Percentiles rank a stretch among this genome's conserved stretches.
phyloP scores from a whole-genome alignment of 1,140 invertebrate species.

The Drosophila arizonae region DNA sequence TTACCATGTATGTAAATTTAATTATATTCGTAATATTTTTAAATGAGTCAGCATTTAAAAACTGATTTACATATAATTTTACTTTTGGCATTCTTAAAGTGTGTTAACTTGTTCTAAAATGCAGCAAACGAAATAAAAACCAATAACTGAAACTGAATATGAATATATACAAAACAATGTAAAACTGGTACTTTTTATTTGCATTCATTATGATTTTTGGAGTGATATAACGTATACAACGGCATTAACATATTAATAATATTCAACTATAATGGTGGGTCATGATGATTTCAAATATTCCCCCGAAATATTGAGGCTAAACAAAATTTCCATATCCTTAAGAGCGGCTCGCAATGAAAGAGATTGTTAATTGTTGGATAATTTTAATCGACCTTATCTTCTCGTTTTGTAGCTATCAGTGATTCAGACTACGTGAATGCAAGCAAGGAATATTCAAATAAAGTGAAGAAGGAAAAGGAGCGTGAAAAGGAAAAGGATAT shows the following conservation, averaged over 20 bases:
- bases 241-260: slow-evolving; percentile 17
- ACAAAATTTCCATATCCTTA: neutral
- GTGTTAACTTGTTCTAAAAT: slow-evolving; percentile 47
- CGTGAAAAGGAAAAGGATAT: slow-evolving; percentile 55
- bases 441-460: slow-evolving; percentile 27
- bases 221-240: slow-evolving; percentile 55
- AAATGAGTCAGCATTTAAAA: slow-evolving; percentile 41
- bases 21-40: slow-evolving; percentile 29
- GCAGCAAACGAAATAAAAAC: slow-evolving; percentile 28
- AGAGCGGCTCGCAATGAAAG: neutral
- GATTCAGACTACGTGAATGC: slow-evolving; percentile 66
- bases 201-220: slow-evolving; percentile 56
- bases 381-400: neutral
- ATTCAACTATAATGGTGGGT: neutral
- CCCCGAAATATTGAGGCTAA: no score
- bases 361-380: neutral
- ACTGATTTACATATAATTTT: slow-evolving; percentile 36
- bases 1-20: slow-evolving; percentile 12
- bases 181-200: slow-evolving; percentile 62
- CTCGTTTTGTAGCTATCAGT: slow-evolving; percentile 65
- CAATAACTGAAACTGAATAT: slow-evolving; percentile 40
- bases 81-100: slow-evolving; percentile 44
- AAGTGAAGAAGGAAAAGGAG: slow-evolving; percentile 76
- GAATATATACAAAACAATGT: slow-evolving; percentile 45
- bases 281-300: slow-evolving; percentile 3